Conservation (phyloP, 2,888 invertebrate species). For the Nasonovia ribisnigri region DNA sequence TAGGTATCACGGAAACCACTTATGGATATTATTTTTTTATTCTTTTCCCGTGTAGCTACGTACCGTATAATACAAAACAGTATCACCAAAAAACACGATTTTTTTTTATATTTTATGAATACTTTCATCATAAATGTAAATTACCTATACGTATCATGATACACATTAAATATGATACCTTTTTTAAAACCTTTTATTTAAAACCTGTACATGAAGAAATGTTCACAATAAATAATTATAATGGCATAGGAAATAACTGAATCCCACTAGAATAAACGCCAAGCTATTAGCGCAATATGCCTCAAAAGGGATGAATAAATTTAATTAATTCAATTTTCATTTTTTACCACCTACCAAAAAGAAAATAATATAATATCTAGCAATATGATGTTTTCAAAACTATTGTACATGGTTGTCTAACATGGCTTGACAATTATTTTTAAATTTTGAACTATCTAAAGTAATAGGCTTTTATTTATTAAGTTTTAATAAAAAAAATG, state of each 20-base stretch:
- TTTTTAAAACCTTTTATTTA: constrained; percentile 3
- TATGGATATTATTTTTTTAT: not conserved
- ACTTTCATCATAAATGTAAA: not conserved
- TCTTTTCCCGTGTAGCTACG: not conserved
- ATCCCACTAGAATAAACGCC: not conserved
- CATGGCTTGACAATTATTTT: not conserved
- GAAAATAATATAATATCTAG: not conserved
- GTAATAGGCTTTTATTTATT: not conserved
- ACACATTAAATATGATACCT: not conserved
- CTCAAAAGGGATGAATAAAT: not conserved
- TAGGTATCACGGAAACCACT: not conserved
- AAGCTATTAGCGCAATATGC: not conserved
- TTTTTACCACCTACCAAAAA: not conserved
- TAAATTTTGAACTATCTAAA: not conserved
- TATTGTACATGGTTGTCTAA: not conserved
- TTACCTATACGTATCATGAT: not conserved
- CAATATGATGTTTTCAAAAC: not conserved
- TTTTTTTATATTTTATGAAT: not conserved
- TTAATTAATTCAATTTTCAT: not conserved
- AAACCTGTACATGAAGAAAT: not conserved
- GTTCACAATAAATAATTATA: not conserved
- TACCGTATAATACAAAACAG: not conserved
- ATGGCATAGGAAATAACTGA: not conserved
- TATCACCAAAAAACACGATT: not conserved
- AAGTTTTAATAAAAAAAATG: not conserved